phyloP scores from a whole-genome alignment of 2,888 invertebrate species.

The Apamea crenata region DNA sequence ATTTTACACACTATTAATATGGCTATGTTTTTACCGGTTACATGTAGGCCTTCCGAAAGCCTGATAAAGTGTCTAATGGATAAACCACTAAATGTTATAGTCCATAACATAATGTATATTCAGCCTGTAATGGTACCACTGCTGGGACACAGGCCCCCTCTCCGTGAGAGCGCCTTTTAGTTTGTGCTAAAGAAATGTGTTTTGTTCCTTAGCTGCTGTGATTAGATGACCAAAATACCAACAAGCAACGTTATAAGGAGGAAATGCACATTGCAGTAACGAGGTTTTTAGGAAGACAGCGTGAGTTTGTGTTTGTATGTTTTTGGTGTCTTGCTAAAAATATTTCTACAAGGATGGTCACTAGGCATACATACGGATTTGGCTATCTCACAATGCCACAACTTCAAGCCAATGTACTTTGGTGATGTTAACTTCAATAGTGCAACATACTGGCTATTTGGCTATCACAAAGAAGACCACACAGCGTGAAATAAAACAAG shows the following conservation, averaged over 20 bases:
- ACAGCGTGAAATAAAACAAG: conserved; percentile 28
- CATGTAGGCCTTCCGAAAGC: neutral
- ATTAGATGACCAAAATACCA: neutral
- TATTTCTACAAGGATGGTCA: neutral
- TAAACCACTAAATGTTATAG: neutral
- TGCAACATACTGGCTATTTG: neutral
- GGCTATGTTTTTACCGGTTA: neutral
- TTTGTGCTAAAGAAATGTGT: neutral
- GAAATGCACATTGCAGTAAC: neutral
- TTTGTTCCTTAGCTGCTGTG: neutral
- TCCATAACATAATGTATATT: neutral
- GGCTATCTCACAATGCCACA: neutral
- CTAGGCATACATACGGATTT: neutral
- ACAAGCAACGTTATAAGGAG: too few relatives aligned
- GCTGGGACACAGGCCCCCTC: too few relatives aligned
- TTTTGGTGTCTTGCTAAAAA: neutral
- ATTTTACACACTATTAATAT: conserved; percentile 4
- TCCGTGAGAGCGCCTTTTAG: neutral
- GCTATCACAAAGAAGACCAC: conserved; percentile 31
- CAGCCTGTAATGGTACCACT: neutral
- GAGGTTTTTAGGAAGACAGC: neutral
- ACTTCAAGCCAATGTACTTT: neutral
- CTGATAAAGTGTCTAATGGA: neutral
- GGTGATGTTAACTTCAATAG: neutral
- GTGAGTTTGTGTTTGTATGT: neutral